Conservation (phyloP, 2,888 invertebrate species). For the Formica aserva region DNA sequence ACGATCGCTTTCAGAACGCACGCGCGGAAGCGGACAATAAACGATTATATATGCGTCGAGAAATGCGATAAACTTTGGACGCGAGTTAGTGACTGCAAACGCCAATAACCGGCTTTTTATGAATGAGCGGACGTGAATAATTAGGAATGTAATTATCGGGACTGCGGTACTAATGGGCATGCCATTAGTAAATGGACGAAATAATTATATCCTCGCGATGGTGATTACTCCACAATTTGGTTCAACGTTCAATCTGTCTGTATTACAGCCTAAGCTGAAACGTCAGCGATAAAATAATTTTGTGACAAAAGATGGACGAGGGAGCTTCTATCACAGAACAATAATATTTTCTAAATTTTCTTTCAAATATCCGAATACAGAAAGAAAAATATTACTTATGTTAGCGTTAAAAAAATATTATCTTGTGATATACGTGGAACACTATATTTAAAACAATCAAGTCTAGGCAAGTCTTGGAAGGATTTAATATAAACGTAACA, state of each 20-base stretch:
- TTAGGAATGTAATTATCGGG: not conserved
- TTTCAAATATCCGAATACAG: not conserved
- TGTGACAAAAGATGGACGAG: not conserved
- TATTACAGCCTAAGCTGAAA: not conserved
- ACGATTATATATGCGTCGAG: not conserved
- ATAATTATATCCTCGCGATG: not conserved
- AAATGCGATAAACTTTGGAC: not conserved
- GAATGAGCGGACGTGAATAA: not conserved
- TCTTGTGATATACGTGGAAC: too few relatives aligned
- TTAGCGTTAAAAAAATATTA: not conserved
- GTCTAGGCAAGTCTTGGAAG: too few relatives aligned
- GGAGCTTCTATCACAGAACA: not conserved
- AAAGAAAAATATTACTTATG: not conserved
- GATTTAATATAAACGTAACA: too few relatives aligned
- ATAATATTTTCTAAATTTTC: not conserved
- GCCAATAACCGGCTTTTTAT: constrained; percentile 4
- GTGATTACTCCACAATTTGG: not conserved
- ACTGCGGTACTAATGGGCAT: not conserved
- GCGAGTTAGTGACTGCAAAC: not conserved
- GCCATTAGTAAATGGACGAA: constrained; percentile 22
- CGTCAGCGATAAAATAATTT: not conserved
- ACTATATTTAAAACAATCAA: too few relatives aligned
- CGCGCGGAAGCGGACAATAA: not conserved
- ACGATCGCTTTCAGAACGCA: not conserved
- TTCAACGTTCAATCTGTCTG: not conserved